A percentile compares a stretch with the other conserved stretches of the same genome.
These are phyloP conservation scores for Bagarius yarrelli DNA, from an alignment of 2,113 vertebrate species.

Conservation along the genomic window DNA sequence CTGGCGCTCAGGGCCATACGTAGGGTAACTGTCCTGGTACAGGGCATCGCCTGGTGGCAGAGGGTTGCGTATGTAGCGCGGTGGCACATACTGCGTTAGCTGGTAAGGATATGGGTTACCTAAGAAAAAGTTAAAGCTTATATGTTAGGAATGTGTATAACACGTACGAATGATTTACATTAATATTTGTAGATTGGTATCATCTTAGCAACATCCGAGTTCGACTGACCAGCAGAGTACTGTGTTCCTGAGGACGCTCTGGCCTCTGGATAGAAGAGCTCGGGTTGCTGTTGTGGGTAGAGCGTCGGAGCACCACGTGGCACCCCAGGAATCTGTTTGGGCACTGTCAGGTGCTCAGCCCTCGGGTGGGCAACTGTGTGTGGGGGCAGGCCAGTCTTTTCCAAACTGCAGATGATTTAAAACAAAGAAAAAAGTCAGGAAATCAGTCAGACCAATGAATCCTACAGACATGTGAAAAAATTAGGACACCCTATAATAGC, in stretches of 20 bases:
- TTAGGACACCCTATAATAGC: too few species aligned
- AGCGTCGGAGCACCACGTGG: constrained; percentile 83
- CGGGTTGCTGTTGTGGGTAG: constrained; percentile 80
- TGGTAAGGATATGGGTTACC: constrained; percentile 86
- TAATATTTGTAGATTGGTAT: not conserved
- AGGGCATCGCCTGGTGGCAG: constrained; percentile 75
- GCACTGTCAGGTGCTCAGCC: constrained; percentile 80
- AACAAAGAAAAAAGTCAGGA: not conserved
- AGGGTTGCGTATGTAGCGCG: constrained; percentile 79
- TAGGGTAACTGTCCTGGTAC: constrained; percentile 85
- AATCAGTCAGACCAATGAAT: not conserved
- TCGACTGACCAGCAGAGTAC: constrained; percentile 79
- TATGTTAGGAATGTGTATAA: not conserved
- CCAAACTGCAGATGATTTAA: constrained; percentile 71
- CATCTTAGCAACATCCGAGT: not conserved
- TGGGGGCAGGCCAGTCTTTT: constrained; percentile 82
- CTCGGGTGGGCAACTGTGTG: constrained; percentile 77
- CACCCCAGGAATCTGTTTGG: constrained; percentile 85
- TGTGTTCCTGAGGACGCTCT: constrained; percentile 81
- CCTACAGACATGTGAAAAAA: too few species aligned
- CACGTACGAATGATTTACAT: not conserved
- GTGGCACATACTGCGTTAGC: constrained; percentile 76
- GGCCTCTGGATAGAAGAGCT: constrained; percentile 85
- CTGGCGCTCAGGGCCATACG: constrained; percentile 82
- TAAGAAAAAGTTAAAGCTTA: constrained; percentile 54